Evolutionary conservation across 2,797 vertebrate genomes (phyloP).

Genomic region (Mus minutoides): DNA sequence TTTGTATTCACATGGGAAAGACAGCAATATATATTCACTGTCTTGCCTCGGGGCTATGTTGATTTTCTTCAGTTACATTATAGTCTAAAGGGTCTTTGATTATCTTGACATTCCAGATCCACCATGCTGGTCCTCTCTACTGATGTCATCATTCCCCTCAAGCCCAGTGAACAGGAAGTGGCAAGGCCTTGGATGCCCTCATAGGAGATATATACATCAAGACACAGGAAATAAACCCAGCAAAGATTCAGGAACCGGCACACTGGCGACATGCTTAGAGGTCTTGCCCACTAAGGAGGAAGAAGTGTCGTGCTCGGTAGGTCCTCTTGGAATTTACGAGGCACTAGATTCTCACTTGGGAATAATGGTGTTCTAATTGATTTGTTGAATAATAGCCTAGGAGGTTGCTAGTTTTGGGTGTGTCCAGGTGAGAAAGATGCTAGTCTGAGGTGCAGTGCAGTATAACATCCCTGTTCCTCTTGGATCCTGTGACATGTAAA

Average conservation of each 20-base stretch:
- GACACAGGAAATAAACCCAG: neutral
- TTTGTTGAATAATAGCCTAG: neutral
- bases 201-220: neutral
- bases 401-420: constrained; percentile 13
- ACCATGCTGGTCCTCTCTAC: neutral
- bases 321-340: constrained; percentile 24
- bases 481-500: neutral
- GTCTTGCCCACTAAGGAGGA: neutral
- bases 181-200: neutral
- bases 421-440: neutral
- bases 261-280: neutral
- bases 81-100: constrained; percentile 61
- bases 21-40: constrained; percentile 59
- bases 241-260: neutral
- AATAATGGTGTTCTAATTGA: neutral
- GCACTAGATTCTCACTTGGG: neutral
- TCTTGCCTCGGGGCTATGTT: constrained; percentile 70
- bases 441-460: neutral
- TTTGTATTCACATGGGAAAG: constrained; percentile 72
- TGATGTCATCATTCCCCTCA: neutral
- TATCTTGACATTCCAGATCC: constrained; percentile 55
- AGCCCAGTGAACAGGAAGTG: neutral
- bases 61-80: constrained; percentile 64
- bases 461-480: neutral
- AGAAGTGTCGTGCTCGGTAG: neutral